Evolutionary conservation across 2,113 vertebrate species (phyloP).

Genomic region (Formicarius rufipectus): DNA sequence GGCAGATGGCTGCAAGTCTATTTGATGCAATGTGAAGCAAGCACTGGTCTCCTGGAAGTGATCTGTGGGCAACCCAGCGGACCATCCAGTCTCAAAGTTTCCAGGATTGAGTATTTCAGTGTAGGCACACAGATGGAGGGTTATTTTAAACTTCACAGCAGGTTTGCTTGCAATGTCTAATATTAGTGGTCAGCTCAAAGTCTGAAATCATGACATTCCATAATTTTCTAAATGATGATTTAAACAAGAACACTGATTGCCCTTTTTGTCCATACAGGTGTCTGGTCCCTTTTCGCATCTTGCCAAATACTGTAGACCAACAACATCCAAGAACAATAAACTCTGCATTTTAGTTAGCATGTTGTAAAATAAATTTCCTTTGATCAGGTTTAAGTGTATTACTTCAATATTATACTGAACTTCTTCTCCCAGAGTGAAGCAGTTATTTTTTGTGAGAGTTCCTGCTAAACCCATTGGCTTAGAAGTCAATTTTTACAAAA

Average conservation of each 20-base stretch:
- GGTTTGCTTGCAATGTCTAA: not conserved
- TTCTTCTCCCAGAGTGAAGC: not conserved
- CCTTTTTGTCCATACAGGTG: not conserved
- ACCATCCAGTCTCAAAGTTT: not conserved
- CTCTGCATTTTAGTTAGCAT: not conserved
- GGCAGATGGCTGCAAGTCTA: not conserved
- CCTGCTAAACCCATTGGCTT: not conserved
- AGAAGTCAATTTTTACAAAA: not conserved
- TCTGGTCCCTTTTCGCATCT: not conserved
- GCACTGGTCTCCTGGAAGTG: not conserved
- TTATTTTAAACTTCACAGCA: not conserved
- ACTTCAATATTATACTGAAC: not conserved
- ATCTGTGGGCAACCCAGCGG: not conserved
- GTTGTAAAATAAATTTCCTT: not conserved
- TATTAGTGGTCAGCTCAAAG: not conserved
- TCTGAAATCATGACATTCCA: not conserved
- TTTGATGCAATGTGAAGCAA: accelerated
- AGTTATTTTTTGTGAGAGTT: not conserved
- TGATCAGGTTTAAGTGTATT: not conserved
- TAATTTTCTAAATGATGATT: not conserved
- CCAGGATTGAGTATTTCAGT: not conserved
- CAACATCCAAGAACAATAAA: not conserved
- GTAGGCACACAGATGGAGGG: not conserved
- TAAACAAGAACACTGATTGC: not conserved
- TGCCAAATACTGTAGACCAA: not conserved